These are phyloP conservation scores for Motacilla tschutschensis DNA, from an alignment of 2,113 vertebrate species.

Conservation along the genomic window DNA sequence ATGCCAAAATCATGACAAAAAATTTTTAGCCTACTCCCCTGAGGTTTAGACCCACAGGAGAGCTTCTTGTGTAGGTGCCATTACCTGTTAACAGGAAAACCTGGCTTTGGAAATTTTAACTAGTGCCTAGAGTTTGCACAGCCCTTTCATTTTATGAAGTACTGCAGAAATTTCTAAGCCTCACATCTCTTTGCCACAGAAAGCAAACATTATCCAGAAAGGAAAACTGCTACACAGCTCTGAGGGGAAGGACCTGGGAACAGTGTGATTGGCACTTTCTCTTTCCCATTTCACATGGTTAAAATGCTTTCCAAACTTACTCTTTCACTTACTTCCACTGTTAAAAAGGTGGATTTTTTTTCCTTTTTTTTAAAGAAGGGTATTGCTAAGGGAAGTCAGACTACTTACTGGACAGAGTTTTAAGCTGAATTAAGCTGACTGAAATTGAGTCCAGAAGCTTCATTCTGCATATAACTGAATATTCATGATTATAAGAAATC, in stretches of 20 bases:
- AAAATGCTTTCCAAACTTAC: neutral
- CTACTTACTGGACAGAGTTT: neutral
- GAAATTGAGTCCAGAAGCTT: neutral
- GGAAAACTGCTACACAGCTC: neutral
- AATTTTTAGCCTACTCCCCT: neutral
- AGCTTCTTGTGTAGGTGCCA: neutral
- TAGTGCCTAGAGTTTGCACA: neutral
- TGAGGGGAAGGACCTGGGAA: neutral
- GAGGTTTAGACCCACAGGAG: neutral
- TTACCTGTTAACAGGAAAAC: neutral
- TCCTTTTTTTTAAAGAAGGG: neutral
- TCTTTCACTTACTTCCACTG: neutral
- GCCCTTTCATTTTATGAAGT: neutral
- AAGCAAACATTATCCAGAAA: neutral
- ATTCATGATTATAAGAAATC: neutral
- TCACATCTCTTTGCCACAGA: neutral
- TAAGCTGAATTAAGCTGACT: neutral
- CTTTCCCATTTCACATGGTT: neutral
- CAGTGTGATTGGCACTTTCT: neutral
- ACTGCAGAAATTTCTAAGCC: neutral
- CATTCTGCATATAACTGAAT: neutral
- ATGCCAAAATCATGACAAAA: neutral
- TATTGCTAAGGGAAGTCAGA: neutral
- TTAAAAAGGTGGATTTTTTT: neutral
- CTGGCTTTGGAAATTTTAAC: neutral